Evolutionary conservation across 30 jellyfish, hydroid and myxozoan genomes (phyloP), one percentile per base, ranked within the genome.

Genomic region (Morbakka virulenta): DNA sequence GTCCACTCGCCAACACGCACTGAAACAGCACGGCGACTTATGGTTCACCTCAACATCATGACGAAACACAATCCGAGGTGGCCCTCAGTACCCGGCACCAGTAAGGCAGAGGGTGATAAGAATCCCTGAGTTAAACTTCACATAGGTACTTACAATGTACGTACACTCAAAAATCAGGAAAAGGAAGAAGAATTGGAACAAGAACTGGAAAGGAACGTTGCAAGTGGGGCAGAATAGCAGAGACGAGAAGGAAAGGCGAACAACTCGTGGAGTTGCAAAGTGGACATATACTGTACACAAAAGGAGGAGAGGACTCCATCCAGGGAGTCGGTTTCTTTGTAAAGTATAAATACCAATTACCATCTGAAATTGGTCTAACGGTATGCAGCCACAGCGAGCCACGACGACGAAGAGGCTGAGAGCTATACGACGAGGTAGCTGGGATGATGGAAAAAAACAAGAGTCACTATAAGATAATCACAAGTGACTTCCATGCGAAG

Each of bases 1-100:
- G n/a, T n/a, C 87, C 11, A 73, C 87, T 75, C 80, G 62, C 80
- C 87, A 75, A 75, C 36, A 27, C 87, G 80, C 77, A 75, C 80
- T 61, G 83, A 71, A 74, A 76, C 85, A 49, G 85, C 85, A 77
- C 53, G 87, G 87, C 62, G 87, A 75, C 67, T 52, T 32, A 75
- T 26, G 67, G 87, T 53, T 61, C 87, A 75, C 31, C 22, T 66
- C 77, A 65, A 75, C 80, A 73, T n/a, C 35, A 75, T 75, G 87
- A 31, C 28, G 2, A 52, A 64, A 57, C 87, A 17, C n/a, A 75
- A 75, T 21, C 29, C 80, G 31, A 26, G 14, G 31, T 14, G 87
- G 87, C 87, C 87, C 87, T 75, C 87, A 75, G 87, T 75, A 77
- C 80, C 87, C 80, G 87, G 87, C 87, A 61, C 78, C 87, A 77